A percentile compares a stretch with the other conserved stretches of the same genome.
Evolutionary conservation across 2,888 invertebrate genomes (phyloP).

Genomic region (Torymus texanus): DNA sequence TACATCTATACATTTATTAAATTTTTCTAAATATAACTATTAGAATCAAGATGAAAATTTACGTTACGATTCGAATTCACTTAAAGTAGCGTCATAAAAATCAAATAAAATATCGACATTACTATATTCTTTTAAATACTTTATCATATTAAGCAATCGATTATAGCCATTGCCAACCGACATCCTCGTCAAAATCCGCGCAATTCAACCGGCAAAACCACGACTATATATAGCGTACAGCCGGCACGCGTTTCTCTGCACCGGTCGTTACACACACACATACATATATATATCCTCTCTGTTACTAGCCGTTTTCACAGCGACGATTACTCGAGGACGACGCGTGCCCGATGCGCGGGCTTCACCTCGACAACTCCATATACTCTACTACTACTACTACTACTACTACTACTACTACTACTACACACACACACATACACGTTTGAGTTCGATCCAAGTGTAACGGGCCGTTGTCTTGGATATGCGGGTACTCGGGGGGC

Average conservation of each 20-base stretch:
- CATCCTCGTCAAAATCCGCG: not conserved
- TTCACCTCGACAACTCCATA: slow-evolving; percentile 61
- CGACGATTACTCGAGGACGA: slow-evolving; percentile 39
- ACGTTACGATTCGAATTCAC: no score
- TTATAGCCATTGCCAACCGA: no score
- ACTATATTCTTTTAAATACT: no score
- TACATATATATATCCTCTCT: not conserved
- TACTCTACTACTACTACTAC: not conserved
- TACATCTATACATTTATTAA: no score
- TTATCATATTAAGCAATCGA: no score
- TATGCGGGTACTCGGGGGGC: slow-evolving; percentile 71
- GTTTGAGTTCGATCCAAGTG: slow-evolving; percentile 69
- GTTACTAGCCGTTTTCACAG: not conserved
- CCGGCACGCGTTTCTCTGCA: slow-evolving; percentile 21
- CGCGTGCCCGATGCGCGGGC: slow-evolving; percentile 37
- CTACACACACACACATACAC: slow-evolving; percentile 1
- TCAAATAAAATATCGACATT: no score
- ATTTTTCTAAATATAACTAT: no score
- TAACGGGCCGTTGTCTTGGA: slow-evolving; percentile 72
- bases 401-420: no score
- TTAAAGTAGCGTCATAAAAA: no score
- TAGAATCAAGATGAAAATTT: no score
- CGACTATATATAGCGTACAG: slow-evolving; percentile 26
- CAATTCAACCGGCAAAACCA: not conserved
- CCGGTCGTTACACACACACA: not conserved